Evolutionary conservation across 53 echinoderm and acorn worm species (phyloP), one percentile per base, ranked within the genome.

Genomic region (Astropecten irregularis): DNA sequence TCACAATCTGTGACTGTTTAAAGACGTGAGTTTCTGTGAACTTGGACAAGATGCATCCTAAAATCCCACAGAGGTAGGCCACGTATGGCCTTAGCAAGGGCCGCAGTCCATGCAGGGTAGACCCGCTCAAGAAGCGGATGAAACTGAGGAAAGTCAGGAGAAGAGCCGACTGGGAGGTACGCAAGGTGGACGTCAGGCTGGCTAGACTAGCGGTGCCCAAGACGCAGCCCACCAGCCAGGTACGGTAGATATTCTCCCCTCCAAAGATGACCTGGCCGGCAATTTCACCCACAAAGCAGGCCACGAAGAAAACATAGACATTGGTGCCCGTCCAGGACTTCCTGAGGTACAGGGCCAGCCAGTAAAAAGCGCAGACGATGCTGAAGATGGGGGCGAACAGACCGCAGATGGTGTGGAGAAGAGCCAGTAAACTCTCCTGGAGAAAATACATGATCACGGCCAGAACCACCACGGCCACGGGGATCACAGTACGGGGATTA

Each of bases 311-410:
- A 39, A 94, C 87, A 69, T 97, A 97, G 28, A 97, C 97, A 92
- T 92, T 97, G 51, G 89, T 93, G 32, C 97, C 94, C 9, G 91
- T 97, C 97, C 97, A 97, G 35, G 97, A 72, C 70, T 97, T 97
- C 69, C 97, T 71, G 2, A 97, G 88, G 68, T 93, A 97, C 47
- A 97, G 82, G 64, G 97, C 92, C 20, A 97, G 86, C 97, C 97
- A 97, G 79, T 97, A 97, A 77, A 97, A 97, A 5, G 94, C 94
- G 61, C 94, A 97, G 58, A 94, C 85, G 31, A 97, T 88, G 81
- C 97, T 97, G 85, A 94, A 97, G 71, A 93, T 89, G 39, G 97
- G 97, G 20, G 93, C 91, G 71, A 94, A 92, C 21, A 97, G 82
- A 18, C 97, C 97, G 77, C 93, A 91, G 27, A 97, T 49, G 20